Base-by-base conservation (phyloP, 2,888 invertebrate genomes). In the Resseliella maxima region DNA sequence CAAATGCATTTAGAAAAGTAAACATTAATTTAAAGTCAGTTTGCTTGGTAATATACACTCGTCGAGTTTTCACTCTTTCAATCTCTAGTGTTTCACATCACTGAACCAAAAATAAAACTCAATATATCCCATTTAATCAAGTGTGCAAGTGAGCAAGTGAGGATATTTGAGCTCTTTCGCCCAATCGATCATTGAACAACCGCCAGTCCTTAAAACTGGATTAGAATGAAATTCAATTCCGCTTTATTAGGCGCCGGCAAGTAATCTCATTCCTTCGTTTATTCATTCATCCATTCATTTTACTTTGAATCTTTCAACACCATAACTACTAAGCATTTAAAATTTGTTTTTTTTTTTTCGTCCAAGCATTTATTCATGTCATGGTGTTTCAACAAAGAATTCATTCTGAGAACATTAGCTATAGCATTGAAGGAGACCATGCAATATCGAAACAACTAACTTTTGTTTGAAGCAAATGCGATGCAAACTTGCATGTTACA, bases 11-110 rank as follows among this genome's bases (percentile, higher is more conserved):
- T 15, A n/a, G 72, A n/a, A 15, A 72, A 72, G 31, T 31, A 72
- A 72, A 72, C 72, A 72, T 72, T 72, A 72, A 31, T 72, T 72
- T 72, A 35, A 72, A 72, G 72, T 72, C 72, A 72, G 72, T 31
- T 31, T 72, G 72, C 72, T 72, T 72, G 72, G 18, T 15, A 72
- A 72, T 72, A n/a, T n/a, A 31, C 72, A 72, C 21, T 72, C 35
- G 72, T 15, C 72, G 2, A 3, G 72, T 31, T 72, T 72, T 15
- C 10, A 72, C 72, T 72, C 72, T 72, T 72, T 72, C 31, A 72
- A 31, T 72, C n/a, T n/a, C 72, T n/a, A 72, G 31, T 31, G 72
- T 31, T 31, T 1, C 35, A 35, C 72, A 12, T 72, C 31, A 35
- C 15, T 72, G 72, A 27, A 72, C 31, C 12, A 31, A 72, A 72